A percentile compares a stretch with the other conserved stretches of the same genome.
Conservation (phyloP, 2,113 vertebrate species). For the Eolophus roseicapilla region DNA sequence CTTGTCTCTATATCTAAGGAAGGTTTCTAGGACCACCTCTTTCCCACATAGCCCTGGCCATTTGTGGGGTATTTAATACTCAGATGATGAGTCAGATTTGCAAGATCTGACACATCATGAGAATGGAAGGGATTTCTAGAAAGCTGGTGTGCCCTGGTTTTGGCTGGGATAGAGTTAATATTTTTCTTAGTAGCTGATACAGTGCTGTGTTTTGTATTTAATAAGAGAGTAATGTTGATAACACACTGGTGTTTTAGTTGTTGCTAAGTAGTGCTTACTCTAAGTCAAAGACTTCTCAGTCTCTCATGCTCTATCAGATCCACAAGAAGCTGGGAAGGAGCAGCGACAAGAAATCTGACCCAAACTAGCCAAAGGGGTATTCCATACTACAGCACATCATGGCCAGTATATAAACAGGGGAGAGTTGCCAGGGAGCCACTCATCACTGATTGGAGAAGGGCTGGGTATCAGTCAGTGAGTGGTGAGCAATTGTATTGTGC, state of each 20-base stretch:
- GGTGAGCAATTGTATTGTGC: not conserved
- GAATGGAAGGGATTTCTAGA: not conserved
- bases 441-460: not conserved
- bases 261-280: no score
- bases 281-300: no score
- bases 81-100: not conserved
- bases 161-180: not conserved
- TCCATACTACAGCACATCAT: not conserved
- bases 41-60: not conserved
- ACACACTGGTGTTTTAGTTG: no score
- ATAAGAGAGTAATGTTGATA: no score
- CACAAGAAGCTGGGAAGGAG: not conserved
- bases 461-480: not conserved
- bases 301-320: not conserved
- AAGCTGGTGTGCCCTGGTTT: not conserved
- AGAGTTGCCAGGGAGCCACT: not conserved
- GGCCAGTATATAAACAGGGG: not conserved
- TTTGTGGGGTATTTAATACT: not conserved
- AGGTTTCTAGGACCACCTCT: not conserved
- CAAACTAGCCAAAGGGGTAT: not conserved
- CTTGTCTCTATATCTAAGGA: not conserved
- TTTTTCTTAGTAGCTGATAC: not conserved
- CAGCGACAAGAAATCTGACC: not conserved
- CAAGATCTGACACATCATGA: not conserved
- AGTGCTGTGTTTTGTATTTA: no score